Evolutionary conservation across 2,888 invertebrate species (phyloP).

Genomic region (Leptinotarsa haldemani): DNA sequence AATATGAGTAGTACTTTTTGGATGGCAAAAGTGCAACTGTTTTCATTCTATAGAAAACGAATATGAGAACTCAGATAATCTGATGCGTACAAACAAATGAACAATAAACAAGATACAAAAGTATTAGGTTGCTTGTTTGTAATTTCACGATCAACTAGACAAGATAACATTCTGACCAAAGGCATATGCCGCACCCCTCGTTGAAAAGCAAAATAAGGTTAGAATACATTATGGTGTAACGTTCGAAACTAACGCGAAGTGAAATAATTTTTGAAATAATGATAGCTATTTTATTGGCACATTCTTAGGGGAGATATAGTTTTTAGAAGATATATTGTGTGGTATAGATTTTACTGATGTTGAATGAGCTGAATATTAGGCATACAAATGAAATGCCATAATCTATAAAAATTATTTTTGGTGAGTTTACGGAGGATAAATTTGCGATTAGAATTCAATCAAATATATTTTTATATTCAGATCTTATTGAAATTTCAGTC

Average conservation of each 20-base stretch:
- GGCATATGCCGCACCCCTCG: slow-evolving; percentile 39
- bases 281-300: neutral
- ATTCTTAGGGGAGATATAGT: neutral
- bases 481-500: no score
- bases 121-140: slow-evolving; percentile 51
- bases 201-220: slow-evolving; percentile 22
- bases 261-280: neutral
- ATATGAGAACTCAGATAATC: slow-evolving; percentile 44
- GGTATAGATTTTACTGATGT: neutral
- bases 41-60: slow-evolving; percentile 41
- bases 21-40: slow-evolving; percentile 48
- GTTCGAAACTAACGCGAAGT: neutral
- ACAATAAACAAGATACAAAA: slow-evolving; percentile 48
- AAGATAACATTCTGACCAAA: slow-evolving; percentile 48
- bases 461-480: no score
- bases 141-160: slow-evolving; percentile 46
- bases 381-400: no score
- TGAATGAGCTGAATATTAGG: no score
- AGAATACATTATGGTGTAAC: slow-evolving; percentile 12
- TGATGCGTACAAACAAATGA: slow-evolving; percentile 45
- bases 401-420: no score
- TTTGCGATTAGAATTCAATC: no score
- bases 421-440: no score
- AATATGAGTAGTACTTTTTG: slow-evolving; percentile 42
- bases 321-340: neutral